Evolutionary conservation across 2,888 invertebrate genomes (phyloP).

Genomic region (Polyommatus icarus): DNA sequence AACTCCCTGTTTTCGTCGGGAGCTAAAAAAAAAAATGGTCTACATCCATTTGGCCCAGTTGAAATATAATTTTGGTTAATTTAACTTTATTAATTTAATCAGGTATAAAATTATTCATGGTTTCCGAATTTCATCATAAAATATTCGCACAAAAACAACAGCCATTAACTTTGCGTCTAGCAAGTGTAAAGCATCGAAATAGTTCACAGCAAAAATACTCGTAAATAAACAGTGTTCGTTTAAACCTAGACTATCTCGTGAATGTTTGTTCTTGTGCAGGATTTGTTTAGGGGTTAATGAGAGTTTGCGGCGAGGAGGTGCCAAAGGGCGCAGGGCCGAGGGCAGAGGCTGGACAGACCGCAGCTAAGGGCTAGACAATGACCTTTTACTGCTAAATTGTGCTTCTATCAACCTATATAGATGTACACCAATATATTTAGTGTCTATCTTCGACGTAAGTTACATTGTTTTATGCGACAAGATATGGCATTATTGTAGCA

Average conservation of each 20-base stretch:
- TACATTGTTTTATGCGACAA: too few species aligned
- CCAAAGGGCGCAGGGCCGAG: constrained; percentile 57
- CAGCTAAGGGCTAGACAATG: constrained; percentile 45
- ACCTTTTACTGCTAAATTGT: constrained; percentile 10
- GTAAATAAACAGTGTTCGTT: constrained; percentile 13
- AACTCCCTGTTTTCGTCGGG: too few species aligned
- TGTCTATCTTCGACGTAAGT: too few species aligned
- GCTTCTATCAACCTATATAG: background rate
- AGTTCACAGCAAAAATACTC: background rate
- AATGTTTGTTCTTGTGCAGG: constrained; percentile 8
- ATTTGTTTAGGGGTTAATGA: constrained; percentile 58
- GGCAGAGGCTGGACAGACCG: constrained; percentile 59
- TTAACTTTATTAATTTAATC: background rate
- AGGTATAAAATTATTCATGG: background rate
- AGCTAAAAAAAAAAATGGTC: too few species aligned
- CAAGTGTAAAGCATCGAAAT: background rate
- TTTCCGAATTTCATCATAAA: background rate
- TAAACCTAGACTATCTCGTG: background rate
- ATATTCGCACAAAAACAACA: background rate
- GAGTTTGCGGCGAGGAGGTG: constrained; percentile 72
- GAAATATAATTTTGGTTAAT: background rate
- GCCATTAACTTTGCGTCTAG: background rate
- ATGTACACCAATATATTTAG: too few species aligned
- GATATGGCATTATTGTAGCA: too few species aligned
- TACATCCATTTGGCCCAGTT: too few species aligned